Percentiles rank a stretch among this genome's conserved stretches.
Evolutionary conservation across 2,797 vertebrate species (phyloP).

Genomic region (Eulemur rubriventer): DNA sequence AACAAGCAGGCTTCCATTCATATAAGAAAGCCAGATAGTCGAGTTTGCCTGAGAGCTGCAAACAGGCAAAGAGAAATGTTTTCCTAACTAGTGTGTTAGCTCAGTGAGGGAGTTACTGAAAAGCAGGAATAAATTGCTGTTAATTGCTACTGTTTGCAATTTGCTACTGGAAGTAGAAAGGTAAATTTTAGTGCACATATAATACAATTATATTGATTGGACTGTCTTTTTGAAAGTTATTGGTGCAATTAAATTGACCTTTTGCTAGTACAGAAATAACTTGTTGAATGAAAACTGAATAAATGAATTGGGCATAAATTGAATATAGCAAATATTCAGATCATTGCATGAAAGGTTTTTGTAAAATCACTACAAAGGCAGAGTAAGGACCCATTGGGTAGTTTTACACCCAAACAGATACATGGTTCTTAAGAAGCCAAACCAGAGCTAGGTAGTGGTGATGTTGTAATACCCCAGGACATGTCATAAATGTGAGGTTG

Average conservation of each 20-base stretch:
- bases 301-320: neutral
- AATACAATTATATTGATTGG: slow-evolving; percentile 59
- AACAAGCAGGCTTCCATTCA: no score
- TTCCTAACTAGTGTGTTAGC: no score
- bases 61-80: no score
- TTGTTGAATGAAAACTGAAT: slow-evolving; percentile 25
- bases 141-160: slow-evolving; percentile 61
- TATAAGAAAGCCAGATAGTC: no score
- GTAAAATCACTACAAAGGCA: slow-evolving; percentile 10
- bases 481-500: neutral
- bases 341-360: neutral
- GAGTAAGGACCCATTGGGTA: neutral
- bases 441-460: neutral
- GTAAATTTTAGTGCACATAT: slow-evolving; percentile 50
- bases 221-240: slow-evolving; percentile 59
- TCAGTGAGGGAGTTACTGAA: slow-evolving; percentile 30
- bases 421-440: neutral
- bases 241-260: neutral
- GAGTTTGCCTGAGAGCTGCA: no score
- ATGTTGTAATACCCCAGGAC: neutral
- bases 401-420: neutral
- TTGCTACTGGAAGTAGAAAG: slow-evolving; percentile 54
- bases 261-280: neutral
- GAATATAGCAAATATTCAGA: neutral
- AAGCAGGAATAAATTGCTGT: slow-evolving; percentile 63